A percentile compares a stretch with the other conserved stretches of the same genome.
Evolutionary conservation across 2,888 invertebrate genomes (phyloP).

Genomic region (Platerodrilus igneus): DNA sequence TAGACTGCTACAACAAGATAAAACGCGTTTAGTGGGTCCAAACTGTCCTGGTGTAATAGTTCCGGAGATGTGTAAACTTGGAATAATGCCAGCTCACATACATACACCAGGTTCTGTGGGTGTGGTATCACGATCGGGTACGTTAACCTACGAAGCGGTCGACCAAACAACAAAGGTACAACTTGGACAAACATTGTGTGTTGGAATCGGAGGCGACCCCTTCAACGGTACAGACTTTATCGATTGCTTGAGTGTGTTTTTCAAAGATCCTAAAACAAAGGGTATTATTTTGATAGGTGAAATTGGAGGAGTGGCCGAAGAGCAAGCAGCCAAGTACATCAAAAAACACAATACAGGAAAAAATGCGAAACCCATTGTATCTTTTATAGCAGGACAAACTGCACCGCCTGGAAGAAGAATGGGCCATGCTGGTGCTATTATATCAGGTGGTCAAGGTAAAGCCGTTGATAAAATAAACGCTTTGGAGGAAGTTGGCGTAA

Average conservation of each 20-base stretch:
- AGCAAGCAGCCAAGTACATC: slow-evolving; percentile 87
- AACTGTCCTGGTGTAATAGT: slow-evolving; percentile 83
- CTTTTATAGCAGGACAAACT: slow-evolving; percentile 95
- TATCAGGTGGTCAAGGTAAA: slow-evolving; percentile 95
- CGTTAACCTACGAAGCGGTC: slow-evolving; percentile 73
- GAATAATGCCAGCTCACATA: slow-evolving; percentile 81
- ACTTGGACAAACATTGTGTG: slow-evolving; percentile 89
- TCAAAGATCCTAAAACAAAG: slow-evolving; percentile 85
- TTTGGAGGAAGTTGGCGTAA: slow-evolving; percentile 80
- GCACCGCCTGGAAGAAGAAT: slow-evolving; percentile 96
- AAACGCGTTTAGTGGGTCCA: slow-evolving; percentile 73
- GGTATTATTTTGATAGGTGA: slow-evolving; percentile 98
- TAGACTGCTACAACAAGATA: slow-evolving; percentile 57
- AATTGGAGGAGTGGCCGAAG: slow-evolving; percentile 91
- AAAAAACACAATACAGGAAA: slow-evolving; percentile 69
- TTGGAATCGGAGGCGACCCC: slow-evolving; percentile 93
- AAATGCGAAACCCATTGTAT: slow-evolving; percentile 91
- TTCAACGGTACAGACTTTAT: slow-evolving; percentile 99
- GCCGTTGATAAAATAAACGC: slow-evolving; percentile 94
- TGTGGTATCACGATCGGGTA: slow-evolving; percentile 70
- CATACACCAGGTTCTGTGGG: slow-evolving; percentile 68
- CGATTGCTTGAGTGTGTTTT: slow-evolving; percentile 91
- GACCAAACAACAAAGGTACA: slow-evolving; percentile 68
- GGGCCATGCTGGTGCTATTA: slow-evolving; percentile 99
- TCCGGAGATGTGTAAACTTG: slow-evolving; percentile 73